phyloP scores from a whole-genome alignment of 2,113 vertebrate species.

The Mionectes macconnelli region DNA sequence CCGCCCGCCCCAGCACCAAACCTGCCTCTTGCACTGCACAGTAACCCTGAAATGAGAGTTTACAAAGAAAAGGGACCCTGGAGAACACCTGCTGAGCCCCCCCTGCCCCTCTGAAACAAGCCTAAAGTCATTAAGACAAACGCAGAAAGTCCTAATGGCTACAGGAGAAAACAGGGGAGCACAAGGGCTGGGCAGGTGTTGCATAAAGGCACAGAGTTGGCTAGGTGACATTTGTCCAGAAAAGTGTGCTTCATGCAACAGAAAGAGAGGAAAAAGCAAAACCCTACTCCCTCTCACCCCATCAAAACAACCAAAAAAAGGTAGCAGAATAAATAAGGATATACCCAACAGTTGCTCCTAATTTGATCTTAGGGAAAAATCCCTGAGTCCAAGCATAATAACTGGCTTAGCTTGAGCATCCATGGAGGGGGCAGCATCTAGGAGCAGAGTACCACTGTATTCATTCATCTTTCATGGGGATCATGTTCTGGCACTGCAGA shows the following conservation, averaged over 20 bases:
- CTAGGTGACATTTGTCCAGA: background rate
- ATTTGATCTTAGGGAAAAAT: background rate
- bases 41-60: background rate
- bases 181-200: background rate
- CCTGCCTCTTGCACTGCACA: background rate
- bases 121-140: background rate
- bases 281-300: background rate
- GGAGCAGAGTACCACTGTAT: rapidly evolving
- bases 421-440: background rate
- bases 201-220: background rate
- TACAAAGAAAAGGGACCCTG: background rate
- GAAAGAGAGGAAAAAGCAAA: background rate
- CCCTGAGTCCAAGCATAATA: background rate
- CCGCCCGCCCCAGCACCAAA: background rate
- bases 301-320: background rate
- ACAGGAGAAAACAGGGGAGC: background rate
- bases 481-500: background rate
- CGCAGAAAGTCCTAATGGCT: background rate
- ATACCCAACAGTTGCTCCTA: background rate
- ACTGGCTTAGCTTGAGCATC: background rate
- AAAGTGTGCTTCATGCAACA: background rate
- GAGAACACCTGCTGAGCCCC: background rate
- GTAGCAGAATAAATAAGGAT: background rate
- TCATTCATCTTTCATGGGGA: rapidly evolving
- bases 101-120: background rate